phyloP scores from a whole-genome alignment of 2,113 vertebrate species.

The Sisor rabdophorus region DNA sequence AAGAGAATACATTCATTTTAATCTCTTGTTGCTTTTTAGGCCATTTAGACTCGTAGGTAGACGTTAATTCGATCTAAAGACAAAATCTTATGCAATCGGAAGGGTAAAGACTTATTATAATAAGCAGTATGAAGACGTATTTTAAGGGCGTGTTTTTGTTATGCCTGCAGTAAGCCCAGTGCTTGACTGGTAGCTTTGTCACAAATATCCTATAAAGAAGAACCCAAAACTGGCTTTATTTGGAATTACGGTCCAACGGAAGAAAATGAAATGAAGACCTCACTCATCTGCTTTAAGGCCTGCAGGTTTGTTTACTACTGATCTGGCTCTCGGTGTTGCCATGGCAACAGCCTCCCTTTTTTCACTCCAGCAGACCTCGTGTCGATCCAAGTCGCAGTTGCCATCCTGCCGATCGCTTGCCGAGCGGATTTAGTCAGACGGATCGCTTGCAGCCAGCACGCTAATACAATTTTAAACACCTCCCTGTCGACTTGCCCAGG shows the following conservation, averaged over 20 bases:
- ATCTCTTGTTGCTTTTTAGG: background rate
- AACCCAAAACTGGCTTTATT: too few species aligned
- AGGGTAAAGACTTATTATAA: background rate
- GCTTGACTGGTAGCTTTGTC: background rate
- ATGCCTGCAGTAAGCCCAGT: background rate
- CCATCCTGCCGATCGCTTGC: conserved; percentile 50
- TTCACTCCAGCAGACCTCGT: conserved; percentile 62
- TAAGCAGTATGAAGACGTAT: too few species aligned
- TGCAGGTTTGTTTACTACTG: conserved; percentile 43
- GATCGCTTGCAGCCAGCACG: background rate
- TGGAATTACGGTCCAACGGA: background rate
- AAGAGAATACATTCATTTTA: too few species aligned
- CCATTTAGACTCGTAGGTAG: background rate
- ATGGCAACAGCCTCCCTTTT: conserved; percentile 70
- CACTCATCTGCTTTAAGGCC: conserved; percentile 59
- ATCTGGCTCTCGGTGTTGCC: conserved; percentile 63
- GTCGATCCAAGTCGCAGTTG: conserved; percentile 61
- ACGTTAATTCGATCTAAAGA: background rate
- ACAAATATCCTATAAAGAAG: background rate
- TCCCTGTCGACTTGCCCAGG: conserved; percentile 13
- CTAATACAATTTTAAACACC: conserved; percentile 8
- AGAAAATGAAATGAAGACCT: conserved; percentile 33
- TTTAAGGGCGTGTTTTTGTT: background rate
- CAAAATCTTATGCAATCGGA: background rate
- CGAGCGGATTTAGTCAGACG: background rate